Percentiles rank a stretch among this genome's conserved stretches.
Conservation (phyloP, 2,797 vertebrate species). For the Crypturellus tataupa region DNA sequence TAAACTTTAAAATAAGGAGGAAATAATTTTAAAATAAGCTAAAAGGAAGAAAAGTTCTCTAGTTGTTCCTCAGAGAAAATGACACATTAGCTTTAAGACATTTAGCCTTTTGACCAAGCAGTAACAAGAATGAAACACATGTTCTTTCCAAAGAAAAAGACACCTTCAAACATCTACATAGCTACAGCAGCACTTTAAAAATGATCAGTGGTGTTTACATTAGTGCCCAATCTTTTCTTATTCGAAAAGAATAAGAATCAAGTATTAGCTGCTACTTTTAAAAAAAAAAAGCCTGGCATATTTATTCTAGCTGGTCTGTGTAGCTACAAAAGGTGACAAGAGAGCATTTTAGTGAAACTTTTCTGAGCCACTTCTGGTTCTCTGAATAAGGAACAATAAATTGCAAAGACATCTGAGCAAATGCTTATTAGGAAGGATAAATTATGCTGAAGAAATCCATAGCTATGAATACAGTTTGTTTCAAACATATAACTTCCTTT, state of each 20-base stretch:
- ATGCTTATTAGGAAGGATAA: constrained; percentile 15
- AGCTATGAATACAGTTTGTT: constrained; percentile 1
- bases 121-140: not conserved
- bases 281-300: not conserved
- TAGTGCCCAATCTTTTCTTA: not conserved
- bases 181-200: not conserved
- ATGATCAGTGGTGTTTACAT: not conserved
- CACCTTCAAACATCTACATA: not conserved
- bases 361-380: not conserved
- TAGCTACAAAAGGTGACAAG: not conserved
- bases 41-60: not conserved
- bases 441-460: constrained; percentile 4
- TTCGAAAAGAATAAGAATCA: not conserved
- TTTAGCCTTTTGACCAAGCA: not conserved
- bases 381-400: not conserved
- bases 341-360: not conserved
- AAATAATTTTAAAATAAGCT: not conserved
- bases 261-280: not conserved
- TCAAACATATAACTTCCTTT: constrained; percentile 28
- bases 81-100: not conserved
- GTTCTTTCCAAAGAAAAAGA: not conserved
- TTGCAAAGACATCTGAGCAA: constrained; percentile 30
- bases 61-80: not conserved
- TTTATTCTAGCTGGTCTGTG: not conserved
- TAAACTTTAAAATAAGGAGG: not conserved